Evolutionary conservation across 2,113 vertebrate genomes (phyloP), one percentile per base, ranked within the genome.

Genomic region (Redunca redunca): DNA sequence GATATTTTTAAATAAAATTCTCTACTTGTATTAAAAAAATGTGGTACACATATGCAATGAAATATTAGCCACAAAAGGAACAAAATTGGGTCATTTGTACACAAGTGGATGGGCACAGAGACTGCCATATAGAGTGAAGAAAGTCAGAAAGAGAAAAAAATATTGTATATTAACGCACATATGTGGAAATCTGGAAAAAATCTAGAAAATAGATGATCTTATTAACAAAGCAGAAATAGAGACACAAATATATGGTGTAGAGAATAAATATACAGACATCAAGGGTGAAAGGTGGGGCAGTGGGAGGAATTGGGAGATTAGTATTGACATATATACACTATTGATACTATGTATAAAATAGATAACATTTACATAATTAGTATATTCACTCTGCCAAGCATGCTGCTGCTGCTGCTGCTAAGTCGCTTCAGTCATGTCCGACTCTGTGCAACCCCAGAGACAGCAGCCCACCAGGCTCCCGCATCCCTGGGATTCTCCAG

Each of bases 401-500:
- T 30, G 58, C 58, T 60, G 58, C 58, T 60, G 5, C 58, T 30
- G 58, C 58, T 30, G 58, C 58, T 30, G 58, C 58, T 30, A 60
- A 60, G 60, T 33, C 1, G 0, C 60, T 62, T 62, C 28, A 62
- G 6, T 62, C 0, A 0, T 33, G 60, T 62, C 60, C 0, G 0
- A 62, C 60, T 60, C 58, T 60, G 58, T 60, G 26, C 0, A 1
- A 60, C 26, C 58, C 58, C 26, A 30, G 3, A 60, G 58, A 60
- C 1, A 0, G 28, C 58, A 60, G 28, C 58, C 58, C 58, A 60
- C 58, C 26, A 60, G 26, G 26, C 26, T 60, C 58, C 58, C 58
- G 12, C 0, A 0, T 14, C 26, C 26, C 26, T 60, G 58, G 12
- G 5, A 60, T 60, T 60, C 28, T 60, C 58, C 28, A 60, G 58